Evolutionary conservation across 2,888 invertebrate species (phyloP).

Genomic region (Labia minor): DNA sequence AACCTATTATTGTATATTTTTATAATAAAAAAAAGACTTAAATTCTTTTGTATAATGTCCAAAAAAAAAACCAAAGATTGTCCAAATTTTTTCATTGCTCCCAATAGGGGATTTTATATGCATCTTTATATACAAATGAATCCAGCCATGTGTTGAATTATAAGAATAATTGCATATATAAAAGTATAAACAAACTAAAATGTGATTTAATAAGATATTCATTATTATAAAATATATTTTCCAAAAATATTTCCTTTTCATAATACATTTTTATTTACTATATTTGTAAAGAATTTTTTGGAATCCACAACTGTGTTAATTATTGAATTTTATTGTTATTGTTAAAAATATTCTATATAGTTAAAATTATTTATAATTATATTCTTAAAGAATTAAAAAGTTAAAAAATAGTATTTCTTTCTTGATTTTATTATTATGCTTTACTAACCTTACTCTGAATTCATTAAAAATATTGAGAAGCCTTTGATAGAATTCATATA

Average conservation of each 20-base stretch:
- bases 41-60: background rate
- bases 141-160: background rate
- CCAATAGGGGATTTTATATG: background rate
- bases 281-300: background rate
- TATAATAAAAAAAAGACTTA: background rate
- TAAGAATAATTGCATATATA: background rate
- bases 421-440: background rate
- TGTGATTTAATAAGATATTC: background rate
- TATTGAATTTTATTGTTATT: background rate
- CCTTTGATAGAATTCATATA: no score
- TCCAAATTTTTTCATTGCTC: background rate
- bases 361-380: background rate
- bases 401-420: background rate
- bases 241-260: background rate
- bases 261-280: background rate
- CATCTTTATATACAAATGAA: background rate
- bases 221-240: background rate
- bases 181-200: background rate
- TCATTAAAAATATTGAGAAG: no score
- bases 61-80: background rate
- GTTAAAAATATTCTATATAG: background rate
- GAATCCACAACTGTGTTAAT: background rate
- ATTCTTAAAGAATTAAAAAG: background rate
- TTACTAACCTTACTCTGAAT: no score
- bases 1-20: background rate